A percentile compares a stretch with the other conserved stretches of the same genome.
phyloP scores from a whole-genome alignment of 2,888 invertebrate genomes.

The Dasysyrphus tricinctus region DNA sequence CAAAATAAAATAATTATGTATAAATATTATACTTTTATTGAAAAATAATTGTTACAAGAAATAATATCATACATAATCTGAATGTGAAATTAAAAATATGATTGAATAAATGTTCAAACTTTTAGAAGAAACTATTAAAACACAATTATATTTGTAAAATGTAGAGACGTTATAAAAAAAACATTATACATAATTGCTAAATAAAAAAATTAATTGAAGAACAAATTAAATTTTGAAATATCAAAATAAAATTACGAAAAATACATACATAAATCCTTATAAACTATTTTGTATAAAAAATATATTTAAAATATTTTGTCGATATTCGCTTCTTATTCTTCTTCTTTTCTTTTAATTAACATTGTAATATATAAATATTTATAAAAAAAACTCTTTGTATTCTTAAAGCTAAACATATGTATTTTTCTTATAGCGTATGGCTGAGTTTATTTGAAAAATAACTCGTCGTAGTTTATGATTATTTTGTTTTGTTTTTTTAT shows the following conservation, averaged over 20 bases:
- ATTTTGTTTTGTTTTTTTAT: slow-evolving; percentile 36
- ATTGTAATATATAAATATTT: slow-evolving; percentile 55
- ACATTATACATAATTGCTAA: too few relatives aligned
- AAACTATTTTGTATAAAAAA: slow-evolving; percentile 46
- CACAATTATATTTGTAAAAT: background rate
- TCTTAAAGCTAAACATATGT: slow-evolving; percentile 59
- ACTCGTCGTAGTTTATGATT: slow-evolving; percentile 13
- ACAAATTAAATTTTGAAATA: background rate
- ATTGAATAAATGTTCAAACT: background rate
- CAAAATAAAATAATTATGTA: background rate
- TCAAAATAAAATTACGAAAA: slow-evolving; percentile 2
- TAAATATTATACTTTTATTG: background rate
- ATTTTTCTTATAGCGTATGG: slow-evolving; percentile 53
- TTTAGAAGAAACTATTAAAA: background rate
- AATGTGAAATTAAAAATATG: background rate
- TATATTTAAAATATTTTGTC: slow-evolving; percentile 30
- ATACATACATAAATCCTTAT: background rate
- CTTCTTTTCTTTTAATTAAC: slow-evolving; percentile 45
- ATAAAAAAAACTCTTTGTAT: slow-evolving; percentile 56
- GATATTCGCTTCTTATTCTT: slow-evolving; percentile 7
- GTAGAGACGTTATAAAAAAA: too few relatives aligned
- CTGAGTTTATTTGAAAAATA: slow-evolving; percentile 46
- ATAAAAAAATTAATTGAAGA: slow-evolving; percentile 15
- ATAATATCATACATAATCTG: background rate
- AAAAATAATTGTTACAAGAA: background rate